Base-by-base conservation (phyloP, 2,797 vertebrate species). In the Myotis myotis region DNA sequence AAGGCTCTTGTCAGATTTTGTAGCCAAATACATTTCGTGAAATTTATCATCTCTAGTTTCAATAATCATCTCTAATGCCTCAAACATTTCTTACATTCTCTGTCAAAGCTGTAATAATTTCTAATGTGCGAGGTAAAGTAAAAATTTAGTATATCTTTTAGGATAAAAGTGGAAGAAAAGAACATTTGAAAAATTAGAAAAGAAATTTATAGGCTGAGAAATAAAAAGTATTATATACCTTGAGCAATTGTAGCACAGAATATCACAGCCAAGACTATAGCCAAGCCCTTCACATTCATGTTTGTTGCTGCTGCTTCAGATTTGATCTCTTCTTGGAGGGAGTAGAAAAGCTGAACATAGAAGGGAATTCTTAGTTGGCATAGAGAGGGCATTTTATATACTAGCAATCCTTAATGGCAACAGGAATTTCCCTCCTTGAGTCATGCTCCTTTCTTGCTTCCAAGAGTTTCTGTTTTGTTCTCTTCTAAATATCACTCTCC, bases 391-490 rank as follows among this genome's bases (percentile, higher is more conserved):
- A 90, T 74, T 96, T 93, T 92, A 88, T 88, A 81, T 2, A 85
- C 89, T 84, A 47, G 3, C 44, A 60, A 2, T 71, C 38, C 60
- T 71, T 47, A 74, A 66, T 10, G 74, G 38, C 60, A 38, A 2
- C 6, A 83, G 97, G 96, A 94, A 96, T 96, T 97, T 92, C 95
- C 97, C 93, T 93, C 5, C 57, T 68, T 96, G 89, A 94, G 78
- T 96, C 92, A 96, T 72, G 15, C 19, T 71, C 22, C 82, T 84
- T 84, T 79, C 25, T 91, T 89, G 55, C n/a, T 90, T 95, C 89
- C 76, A 57, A 23, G 80, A 94, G 71, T 97, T 97, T 96, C 95
- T 92, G 0, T 95, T 95, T 85, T 85, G 16, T 72, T 95, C 4
- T 85, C 3, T 5, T 23, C 17, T 86, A 71, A 74, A 17, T 79